Evolutionary conservation across 2,888 invertebrate species (phyloP), one percentile per base, ranked within the genome.

Genomic region (Pollenia labialis): DNA sequence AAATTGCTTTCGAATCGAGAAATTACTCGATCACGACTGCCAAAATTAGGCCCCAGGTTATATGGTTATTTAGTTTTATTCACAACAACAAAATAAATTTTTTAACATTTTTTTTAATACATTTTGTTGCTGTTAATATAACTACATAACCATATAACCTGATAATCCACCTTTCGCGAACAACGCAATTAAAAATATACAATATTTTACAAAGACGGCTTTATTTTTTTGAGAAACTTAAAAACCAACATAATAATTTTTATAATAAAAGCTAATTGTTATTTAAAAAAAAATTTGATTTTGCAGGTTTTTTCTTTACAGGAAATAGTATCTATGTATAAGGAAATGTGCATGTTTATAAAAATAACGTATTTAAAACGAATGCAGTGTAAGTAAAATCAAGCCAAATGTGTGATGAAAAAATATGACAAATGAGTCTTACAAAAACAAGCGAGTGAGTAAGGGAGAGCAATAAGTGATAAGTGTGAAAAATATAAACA

Each of bases 191-290:
- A 81, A 72, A 71, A 81, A 81, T 74, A 9, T 72, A 81, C 72
- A 81, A 81, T 74, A 66, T 66, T 81, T 81, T 81, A 81, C 81
- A 81, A 81, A 81, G 64, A 74, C 48, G 18, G 16, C 18, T 56
- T 64, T 56, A 66, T 46, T 18, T 18, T 52, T 71, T 23, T n/a
- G n/a, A n/a, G 40, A 2, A 23, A 56, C 14, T 12, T 32, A 54
- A 54, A 66, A 46, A 64, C 14, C 16, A 62, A 62, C 42, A 12
- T 2, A 62, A 62, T 60, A 52, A 44, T 68, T 68, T 77, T 4
- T 58, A 8, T 74, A n/a, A 11, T 60, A 23, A 71, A 72, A 32
- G 46, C 46, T 32, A 32, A 48, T 16, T 58, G 11, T n/a, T 60
- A 60, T 32, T 44, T n/a, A 4, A 62, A 4, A 16, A 52, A 18